Conservation (phyloP, 2,888 invertebrate genomes). For the Parapristionchus giblindavisi region DNA sequence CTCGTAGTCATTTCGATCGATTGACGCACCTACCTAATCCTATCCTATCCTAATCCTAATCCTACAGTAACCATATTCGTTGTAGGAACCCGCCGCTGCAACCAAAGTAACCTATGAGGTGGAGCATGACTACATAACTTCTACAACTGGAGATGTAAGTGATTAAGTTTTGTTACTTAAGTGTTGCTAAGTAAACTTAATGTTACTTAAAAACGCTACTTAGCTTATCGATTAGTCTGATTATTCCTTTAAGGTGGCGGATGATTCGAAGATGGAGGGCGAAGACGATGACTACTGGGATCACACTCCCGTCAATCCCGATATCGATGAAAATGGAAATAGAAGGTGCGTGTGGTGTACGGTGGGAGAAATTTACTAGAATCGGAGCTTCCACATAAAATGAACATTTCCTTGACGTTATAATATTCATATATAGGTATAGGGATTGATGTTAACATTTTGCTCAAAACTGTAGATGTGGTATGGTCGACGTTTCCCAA, state of each 20-base stretch:
- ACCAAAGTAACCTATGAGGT: constrained; percentile 24
- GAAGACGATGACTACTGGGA: constrained; percentile 40
- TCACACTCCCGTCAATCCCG: constrained; percentile 35
- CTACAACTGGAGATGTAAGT: constrained; percentile 19
- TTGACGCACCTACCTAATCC: too few species aligned
- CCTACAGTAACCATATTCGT: neutral
- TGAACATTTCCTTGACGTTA: too few species aligned
- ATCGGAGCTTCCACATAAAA: neutral
- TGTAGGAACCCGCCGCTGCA: constrained; percentile 18
- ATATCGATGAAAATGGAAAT: constrained; percentile 28
- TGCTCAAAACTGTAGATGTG: neutral
- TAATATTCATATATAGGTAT: too few species aligned
- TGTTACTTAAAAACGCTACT: neutral
- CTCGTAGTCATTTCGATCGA: too few species aligned
- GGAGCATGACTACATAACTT: constrained; percentile 28
- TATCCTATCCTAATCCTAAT: neutral
- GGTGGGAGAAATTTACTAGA: neutral
- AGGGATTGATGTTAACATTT: too few species aligned
- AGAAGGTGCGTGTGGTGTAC: constrained; percentile 18
- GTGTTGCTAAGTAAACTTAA: neutral
- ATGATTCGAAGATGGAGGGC: constrained; percentile 23
- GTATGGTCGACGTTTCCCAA: neutral
- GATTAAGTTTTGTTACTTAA: neutral
- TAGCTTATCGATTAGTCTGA: neutral
- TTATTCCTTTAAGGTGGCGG: neutral